Conservation (phyloP, 1,140 invertebrate species). For the Marisa cornuarietis region DNA sequence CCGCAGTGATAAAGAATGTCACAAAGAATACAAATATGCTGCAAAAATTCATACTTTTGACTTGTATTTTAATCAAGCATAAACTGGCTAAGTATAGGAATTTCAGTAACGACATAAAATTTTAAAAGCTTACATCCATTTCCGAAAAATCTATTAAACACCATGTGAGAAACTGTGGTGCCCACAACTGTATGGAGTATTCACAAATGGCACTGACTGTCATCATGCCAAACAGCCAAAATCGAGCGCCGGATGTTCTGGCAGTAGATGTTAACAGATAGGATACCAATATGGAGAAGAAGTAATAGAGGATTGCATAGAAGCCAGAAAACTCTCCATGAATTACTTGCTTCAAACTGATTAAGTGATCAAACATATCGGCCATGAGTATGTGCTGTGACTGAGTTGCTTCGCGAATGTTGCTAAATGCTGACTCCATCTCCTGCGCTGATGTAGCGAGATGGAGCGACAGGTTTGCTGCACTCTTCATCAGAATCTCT, state of each 20-base stretch:
- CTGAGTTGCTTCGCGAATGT: slow-evolving; percentile 67
- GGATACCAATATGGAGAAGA: slow-evolving; percentile 66
- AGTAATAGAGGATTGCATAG: slow-evolving; percentile 72
- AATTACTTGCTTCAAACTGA: slow-evolving; percentile 68
- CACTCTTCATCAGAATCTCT: slow-evolving; percentile 68
- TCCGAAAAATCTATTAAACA: not conserved
- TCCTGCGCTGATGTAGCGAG: slow-evolving; percentile 65
- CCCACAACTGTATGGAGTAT: slow-evolving; percentile 8
- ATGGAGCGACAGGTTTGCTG: slow-evolving; percentile 64
- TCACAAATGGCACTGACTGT: slow-evolving; percentile 61
- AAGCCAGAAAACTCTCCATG: slow-evolving; percentile 72
- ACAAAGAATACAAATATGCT: not conserved
- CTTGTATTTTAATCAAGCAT: not conserved
- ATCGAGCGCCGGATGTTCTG: slow-evolving; percentile 67
- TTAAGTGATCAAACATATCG: slow-evolving; percentile 71
- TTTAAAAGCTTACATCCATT: slow-evolving; percentile 1
- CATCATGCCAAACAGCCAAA: slow-evolving; percentile 69
- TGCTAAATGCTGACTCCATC: slow-evolving; percentile 66
- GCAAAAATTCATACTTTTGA: slow-evolving; percentile 4
- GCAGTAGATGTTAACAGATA: slow-evolving; percentile 70
- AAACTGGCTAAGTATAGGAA: no score
- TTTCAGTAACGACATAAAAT: not conserved
- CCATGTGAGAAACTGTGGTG: not conserved
- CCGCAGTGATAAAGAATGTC: no score
- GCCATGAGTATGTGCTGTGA: slow-evolving; percentile 70